phyloP scores from a whole-genome alignment of 2,888 invertebrate genomes.

The Odontothrips loti region DNA sequence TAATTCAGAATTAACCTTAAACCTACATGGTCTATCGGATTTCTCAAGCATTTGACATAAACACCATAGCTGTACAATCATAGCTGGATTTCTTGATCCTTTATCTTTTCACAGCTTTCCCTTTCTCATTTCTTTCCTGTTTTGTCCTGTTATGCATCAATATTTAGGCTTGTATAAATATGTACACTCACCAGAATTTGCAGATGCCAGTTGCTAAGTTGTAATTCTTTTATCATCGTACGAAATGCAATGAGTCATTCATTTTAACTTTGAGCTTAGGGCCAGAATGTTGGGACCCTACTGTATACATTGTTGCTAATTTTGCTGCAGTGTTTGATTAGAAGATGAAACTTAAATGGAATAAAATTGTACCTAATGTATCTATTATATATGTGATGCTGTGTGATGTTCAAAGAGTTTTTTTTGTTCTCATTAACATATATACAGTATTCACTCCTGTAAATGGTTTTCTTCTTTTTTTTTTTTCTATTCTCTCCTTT shows the following conservation, averaged over 20 bases:
- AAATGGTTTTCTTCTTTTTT: neutral
- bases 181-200: neutral
- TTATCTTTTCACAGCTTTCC: neutral
- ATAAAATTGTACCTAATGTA: constrained; percentile 21
- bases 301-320: neutral
- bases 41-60: neutral
- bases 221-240: constrained; percentile 14
- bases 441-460: constrained; percentile 14
- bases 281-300: neutral
- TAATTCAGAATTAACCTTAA: neutral
- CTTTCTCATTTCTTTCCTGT: neutral
- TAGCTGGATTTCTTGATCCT: neutral
- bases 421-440: constrained; percentile 22
- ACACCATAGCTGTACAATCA: constrained; percentile 13
- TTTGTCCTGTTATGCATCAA: neutral
- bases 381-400: constrained; percentile 12
- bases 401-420: constrained; percentile 6
- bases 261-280: neutral
- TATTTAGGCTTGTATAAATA: neutral
- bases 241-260: constrained; percentile 12
- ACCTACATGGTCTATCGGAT: neutral
- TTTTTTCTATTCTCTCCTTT: too few relatives aligned
- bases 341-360: neutral
- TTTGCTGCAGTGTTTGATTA: neutral
- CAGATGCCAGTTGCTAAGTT: constrained; percentile 17